These are phyloP conservation scores for Petromus typicus DNA, from an alignment of 2,113 vertebrate genomes.

Conservation along the genomic window DNA sequence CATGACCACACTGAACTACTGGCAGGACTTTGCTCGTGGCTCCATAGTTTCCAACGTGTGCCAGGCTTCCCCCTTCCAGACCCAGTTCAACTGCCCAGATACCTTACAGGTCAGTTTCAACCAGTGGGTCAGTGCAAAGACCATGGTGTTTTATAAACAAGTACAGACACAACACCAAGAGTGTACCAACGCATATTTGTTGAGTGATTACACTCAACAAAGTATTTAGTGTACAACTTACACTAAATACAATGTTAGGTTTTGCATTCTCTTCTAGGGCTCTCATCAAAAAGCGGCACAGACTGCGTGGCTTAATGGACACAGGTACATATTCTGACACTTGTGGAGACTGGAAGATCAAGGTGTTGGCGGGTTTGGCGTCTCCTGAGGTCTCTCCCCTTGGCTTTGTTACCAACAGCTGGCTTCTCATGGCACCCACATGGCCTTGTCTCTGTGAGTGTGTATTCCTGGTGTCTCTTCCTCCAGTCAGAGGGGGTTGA, in stretches of 20 bases:
- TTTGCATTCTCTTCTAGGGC: background rate
- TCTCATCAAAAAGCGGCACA: background rate
- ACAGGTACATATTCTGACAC: background rate
- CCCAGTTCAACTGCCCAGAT: background rate
- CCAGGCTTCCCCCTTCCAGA: background rate
- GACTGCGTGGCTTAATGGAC: background rate
- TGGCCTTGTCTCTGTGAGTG: background rate
- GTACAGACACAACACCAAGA: background rate
- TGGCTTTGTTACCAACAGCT: background rate
- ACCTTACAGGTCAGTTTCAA: background rate
- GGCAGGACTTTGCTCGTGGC: background rate
- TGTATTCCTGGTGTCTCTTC: background rate
- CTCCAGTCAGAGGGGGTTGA: background rate
- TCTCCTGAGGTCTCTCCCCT: background rate
- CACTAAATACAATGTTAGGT: background rate
- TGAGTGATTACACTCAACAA: too few relatives aligned
- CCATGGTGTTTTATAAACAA: background rate
- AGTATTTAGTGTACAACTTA: background rate
- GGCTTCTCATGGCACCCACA: fast-evolving
- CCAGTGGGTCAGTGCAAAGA: background rate
- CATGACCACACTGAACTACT: background rate
- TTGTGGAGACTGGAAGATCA: background rate
- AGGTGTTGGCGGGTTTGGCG: background rate
- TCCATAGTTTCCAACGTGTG: background rate
- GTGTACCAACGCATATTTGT: too few relatives aligned